These are phyloP conservation scores for Albula goreensis DNA, from an alignment of 2,113 vertebrate genomes.

Conservation along the genomic window DNA sequence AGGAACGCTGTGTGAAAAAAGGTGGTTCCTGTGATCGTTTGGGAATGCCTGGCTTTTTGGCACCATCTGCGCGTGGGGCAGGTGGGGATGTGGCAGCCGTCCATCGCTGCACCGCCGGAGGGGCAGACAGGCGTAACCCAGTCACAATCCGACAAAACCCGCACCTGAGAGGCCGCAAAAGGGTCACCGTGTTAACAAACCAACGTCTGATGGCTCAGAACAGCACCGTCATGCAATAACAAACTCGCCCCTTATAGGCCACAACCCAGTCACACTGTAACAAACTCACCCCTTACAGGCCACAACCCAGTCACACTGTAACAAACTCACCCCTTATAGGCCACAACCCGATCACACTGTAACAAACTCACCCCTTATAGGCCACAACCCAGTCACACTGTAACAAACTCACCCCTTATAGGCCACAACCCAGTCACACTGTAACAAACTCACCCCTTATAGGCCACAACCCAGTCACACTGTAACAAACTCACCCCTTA, in stretches of 20 bases:
- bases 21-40: conserved; percentile 22
- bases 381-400: too few relatives aligned
- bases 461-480: too few relatives aligned
- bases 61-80: conserved; percentile 39
- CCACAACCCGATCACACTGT: background rate
- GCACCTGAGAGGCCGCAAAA: background rate
- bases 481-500: too few relatives aligned
- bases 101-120: conserved; percentile 21
- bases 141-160: background rate
- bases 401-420: too few relatives aligned
- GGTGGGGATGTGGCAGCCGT: conserved; percentile 44
- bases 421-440: too few relatives aligned
- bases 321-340: background rate
- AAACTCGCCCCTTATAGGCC: background rate
- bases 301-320: too few relatives aligned
- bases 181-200: too few relatives aligned
- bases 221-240: background rate
- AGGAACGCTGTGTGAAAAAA: background rate
- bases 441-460: too few relatives aligned
- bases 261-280: too few relatives aligned
- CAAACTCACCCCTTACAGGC: background rate
- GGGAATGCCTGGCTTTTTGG: conserved; percentile 32
- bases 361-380: background rate
- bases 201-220: background rate
- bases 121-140: background rate